These are phyloP conservation scores for Drosophila chauvacae DNA, from an alignment of 1,140 invertebrate genomes.

Conservation along the genomic window DNA sequence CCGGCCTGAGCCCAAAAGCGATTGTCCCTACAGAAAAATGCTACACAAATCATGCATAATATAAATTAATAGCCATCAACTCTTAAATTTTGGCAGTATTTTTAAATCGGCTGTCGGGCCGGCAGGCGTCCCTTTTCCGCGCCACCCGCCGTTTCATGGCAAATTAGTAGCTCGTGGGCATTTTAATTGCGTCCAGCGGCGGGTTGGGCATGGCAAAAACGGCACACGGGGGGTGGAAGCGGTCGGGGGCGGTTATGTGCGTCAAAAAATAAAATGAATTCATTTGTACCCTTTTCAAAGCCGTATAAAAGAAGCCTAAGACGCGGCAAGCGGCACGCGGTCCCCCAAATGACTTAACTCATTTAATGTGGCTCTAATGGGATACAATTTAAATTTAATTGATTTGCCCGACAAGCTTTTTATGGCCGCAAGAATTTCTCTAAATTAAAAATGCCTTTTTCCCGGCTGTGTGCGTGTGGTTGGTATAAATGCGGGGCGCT, in stretches of 20 bases:
- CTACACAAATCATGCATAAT: conserved; percentile 75
- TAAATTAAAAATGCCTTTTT: conserved; percentile 74
- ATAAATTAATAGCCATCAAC: conserved; percentile 82
- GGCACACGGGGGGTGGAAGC: neutral
- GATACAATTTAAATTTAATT: conserved; percentile 84
- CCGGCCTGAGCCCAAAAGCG: conserved; percentile 23
- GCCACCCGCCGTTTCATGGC: conserved; percentile 66
- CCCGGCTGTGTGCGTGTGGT: conserved; percentile 1
- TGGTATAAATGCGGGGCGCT: conserved; percentile 47
- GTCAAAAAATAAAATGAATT: conserved; percentile 83
- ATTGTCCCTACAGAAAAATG: conserved; percentile 46
- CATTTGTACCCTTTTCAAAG: conserved; percentile 81
- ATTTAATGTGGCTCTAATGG: conserved; percentile 82
- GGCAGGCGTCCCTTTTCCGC: conserved; percentile 1
- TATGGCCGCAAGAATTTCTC: conserved; percentile 75
- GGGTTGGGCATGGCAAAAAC: neutral
- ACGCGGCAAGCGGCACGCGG: conserved; percentile 51
- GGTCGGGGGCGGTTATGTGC: conserved; percentile 54
- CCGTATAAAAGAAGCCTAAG: conserved; percentile 71
- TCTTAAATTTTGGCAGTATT: conserved; percentile 60
- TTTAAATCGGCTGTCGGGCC: conserved; percentile 37
- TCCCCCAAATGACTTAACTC: conserved; percentile 77
- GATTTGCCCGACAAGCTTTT: conserved; percentile 77
- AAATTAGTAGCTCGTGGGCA: conserved; percentile 83
- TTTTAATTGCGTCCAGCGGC: conserved; percentile 73